Evolutionary conservation across 2,113 vertebrate species (phyloP), one percentile per base, ranked within the genome.

Genomic region (Calyptomena viridis): DNA sequence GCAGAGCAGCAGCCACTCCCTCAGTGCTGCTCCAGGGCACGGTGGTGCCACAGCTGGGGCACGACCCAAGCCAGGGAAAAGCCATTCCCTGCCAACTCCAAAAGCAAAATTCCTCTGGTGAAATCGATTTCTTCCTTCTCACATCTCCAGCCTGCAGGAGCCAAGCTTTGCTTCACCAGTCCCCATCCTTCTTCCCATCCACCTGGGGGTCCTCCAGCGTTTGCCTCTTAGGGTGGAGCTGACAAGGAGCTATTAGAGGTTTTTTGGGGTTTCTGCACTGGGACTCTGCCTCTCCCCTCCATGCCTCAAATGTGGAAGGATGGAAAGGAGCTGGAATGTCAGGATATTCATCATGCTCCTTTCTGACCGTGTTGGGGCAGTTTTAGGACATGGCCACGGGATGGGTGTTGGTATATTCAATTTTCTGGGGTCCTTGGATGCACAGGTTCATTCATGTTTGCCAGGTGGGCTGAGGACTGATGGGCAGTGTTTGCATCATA

Each of bases 101-200:
- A 0, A 0, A 27, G 30, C 14, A 53, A 33, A 85, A 40, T 53
- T 62, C 31, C 52, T 67, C 14, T 1, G 2, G 18, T 71, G 62
- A 60, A 78, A 55, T 19, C 19, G n/a, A 2, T 4, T 27, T 58
- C 40, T 72, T 4, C 0, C 16, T 72, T 64, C 39, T 63, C 44
- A 19, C 30, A 8, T 12, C 42, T 75, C 30, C 64, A 69, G n/a
- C 31, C 28, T 50, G 25, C 13, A 87, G 52, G 30, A 71, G 8
- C 27, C 63, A 73, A 69, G 37, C 9, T 62, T 10, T 58, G 22
- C 59, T 35, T 74, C 59, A 40, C 30, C 8, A n/a, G 2, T 39
- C 6, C 77, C 35, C 20, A 4, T 44, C 14, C 19, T 23, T 40
- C 25, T 33, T 24, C 35, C 28, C 28, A 31, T 47, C 35, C 1